Evolutionary conservation across 2,888 invertebrate species (phyloP).

Genomic region (Blastobasis adustella): DNA sequence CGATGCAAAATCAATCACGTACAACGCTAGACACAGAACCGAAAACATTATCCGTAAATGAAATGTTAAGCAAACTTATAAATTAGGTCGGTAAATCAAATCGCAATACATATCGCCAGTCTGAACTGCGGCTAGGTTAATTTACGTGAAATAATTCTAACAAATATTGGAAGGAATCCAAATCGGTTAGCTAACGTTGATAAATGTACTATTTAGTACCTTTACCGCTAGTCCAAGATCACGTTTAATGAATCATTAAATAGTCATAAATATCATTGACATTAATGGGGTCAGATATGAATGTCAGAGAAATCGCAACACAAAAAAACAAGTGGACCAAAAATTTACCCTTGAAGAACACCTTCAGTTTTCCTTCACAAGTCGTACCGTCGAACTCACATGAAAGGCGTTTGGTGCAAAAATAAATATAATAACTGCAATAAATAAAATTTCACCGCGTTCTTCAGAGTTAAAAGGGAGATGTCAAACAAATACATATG

Average conservation of each 20-base stretch:
- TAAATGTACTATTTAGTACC: constrained; percentile 37
- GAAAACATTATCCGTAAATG: background rate
- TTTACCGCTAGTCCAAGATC: constrained; percentile 33
- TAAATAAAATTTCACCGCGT: constrained; percentile 13
- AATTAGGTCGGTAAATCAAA: background rate
- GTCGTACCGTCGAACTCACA: constrained; percentile 18
- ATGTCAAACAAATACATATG: constrained; percentile 36
- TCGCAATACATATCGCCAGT: background rate
- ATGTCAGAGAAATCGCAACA: background rate
- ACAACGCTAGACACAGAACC: background rate
- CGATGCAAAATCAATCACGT: too few relatives aligned
- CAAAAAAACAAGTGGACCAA: constrained; percentile 15
- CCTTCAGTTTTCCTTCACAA: constrained; percentile 12
- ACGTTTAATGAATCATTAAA: constrained; percentile 41
- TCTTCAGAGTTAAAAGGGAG: constrained; percentile 21
- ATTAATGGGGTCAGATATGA: background rate
- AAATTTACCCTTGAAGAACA: constrained; percentile 22
- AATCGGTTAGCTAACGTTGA: constrained; percentile 43
- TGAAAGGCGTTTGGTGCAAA: constrained; percentile 14
- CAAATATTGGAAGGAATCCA: constrained; percentile 51
- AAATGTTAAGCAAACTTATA: too few relatives aligned
- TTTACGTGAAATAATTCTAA: constrained; percentile 12
- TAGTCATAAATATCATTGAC: constrained; percentile 11
- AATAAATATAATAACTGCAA: background rate
- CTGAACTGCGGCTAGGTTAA: constrained; percentile 2